These are phyloP conservation scores for Equus przewalskii DNA, from an alignment of 2,113 vertebrate genomes.

Conservation along the genomic window DNA sequence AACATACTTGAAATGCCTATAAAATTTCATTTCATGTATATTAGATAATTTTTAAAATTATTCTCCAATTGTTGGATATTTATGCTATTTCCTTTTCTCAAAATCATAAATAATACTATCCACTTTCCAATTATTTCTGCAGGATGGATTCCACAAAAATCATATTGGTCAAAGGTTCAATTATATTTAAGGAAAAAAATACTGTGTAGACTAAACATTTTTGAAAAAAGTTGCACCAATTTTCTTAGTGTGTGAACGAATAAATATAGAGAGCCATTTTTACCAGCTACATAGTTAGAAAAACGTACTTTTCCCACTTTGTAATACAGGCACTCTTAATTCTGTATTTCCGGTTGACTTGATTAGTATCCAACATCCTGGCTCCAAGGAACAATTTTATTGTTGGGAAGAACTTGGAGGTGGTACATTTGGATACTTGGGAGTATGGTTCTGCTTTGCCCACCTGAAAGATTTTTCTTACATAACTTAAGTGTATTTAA, in stretches of 20 bases:
- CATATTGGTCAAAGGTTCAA: not conserved
- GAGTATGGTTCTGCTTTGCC: not conserved
- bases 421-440: not conserved
- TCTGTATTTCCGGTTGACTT: not conserved
- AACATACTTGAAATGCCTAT: not conserved
- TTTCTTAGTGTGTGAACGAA: not conserved
- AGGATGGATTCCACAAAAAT: not conserved
- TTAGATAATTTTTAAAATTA: not conserved
- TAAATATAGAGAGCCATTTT: not conserved
- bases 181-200: not conserved
- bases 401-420: not conserved
- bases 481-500: not conserved
- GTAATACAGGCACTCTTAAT: not conserved
- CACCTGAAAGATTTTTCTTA: not conserved
- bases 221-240: not conserved
- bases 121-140: slow-evolving; percentile 1
- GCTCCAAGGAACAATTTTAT: not conserved
- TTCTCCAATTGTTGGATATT: not conserved
- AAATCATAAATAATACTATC: not conserved
- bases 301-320: not conserved
- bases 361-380: not conserved
- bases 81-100: slow-evolving; percentile 6
- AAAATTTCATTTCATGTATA: slow-evolving; percentile 2
- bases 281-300: not conserved
- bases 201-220: not conserved